Evolutionary conservation across 1,140 invertebrate species (phyloP).

Genomic region (Phthorimaea operculella): DNA sequence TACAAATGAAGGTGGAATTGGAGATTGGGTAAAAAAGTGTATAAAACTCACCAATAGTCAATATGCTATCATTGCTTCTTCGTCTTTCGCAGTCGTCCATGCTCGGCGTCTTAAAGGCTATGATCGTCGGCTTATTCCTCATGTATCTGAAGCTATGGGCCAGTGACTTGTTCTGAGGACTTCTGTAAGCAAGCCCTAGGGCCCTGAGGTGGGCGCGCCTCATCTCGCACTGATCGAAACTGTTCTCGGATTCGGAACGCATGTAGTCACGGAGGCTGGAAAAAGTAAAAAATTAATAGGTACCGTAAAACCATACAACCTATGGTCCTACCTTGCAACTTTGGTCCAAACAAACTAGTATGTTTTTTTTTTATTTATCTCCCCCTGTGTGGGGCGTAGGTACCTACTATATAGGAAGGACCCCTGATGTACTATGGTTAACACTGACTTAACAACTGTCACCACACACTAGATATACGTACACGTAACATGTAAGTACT

Average conservation of each 20-base stretch:
- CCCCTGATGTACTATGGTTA: too few species aligned
- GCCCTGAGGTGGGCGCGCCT: slow-evolving; percentile 72
- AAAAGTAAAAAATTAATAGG: slow-evolving; percentile 10
- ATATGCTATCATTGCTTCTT: slow-evolving; percentile 65
- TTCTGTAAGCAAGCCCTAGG: slow-evolving; percentile 75
- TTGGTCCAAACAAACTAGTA: too few species aligned
- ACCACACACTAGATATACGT: too few species aligned
- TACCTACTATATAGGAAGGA: too few species aligned
- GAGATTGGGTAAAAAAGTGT: neutral
- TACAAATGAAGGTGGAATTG: too few species aligned
- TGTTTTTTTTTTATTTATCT: too few species aligned
- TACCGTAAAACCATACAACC: too few species aligned
- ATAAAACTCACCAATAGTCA: slow-evolving; percentile 68
- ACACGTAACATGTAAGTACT: too few species aligned
- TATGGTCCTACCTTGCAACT: too few species aligned
- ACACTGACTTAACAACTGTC: too few species aligned
- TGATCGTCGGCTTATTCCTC: slow-evolving; percentile 87
- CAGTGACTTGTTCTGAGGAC: slow-evolving; percentile 79
- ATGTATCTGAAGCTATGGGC: slow-evolving; percentile 88
- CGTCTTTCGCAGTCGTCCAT: slow-evolving; percentile 74
- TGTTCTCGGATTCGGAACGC: slow-evolving; percentile 82
- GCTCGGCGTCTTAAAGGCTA: slow-evolving; percentile 84
- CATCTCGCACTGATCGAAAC: slow-evolving; percentile 77
- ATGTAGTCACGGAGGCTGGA: slow-evolving; percentile 75
- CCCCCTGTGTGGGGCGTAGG: too few species aligned